Conservation (phyloP, 2,113 vertebrate genomes). For the Thinocorus orbignyianus region DNA sequence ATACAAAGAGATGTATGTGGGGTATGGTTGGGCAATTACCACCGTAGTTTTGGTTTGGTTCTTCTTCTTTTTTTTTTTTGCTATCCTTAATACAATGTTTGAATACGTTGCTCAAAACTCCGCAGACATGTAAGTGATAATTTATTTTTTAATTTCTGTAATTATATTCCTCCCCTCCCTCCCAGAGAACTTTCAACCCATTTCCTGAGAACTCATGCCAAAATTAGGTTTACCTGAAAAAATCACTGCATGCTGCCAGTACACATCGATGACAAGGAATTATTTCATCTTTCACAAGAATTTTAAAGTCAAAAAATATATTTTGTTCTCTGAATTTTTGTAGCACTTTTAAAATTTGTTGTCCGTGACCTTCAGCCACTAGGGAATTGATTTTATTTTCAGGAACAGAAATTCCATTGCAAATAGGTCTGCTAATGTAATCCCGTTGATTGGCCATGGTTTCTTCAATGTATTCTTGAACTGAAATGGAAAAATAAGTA, state of each 20-base stretch:
- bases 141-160: background rate
- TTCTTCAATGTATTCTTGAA: conserved; percentile 62
- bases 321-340: conserved; percentile 88
- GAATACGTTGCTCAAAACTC: background rate
- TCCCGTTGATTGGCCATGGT: conserved; percentile 75
- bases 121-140: background rate
- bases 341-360: conserved; percentile 87
- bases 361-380: conserved; percentile 87
- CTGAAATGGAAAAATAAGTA: conserved; percentile 45
- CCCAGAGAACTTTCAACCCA: background rate
- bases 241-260: conserved; percentile 94
- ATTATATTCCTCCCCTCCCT: background rate
- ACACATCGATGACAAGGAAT: conserved; percentile 94
- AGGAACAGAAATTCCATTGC: conserved; percentile 76
- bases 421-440: conserved; percentile 64
- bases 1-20: background rate
- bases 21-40: background rate
- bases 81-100: background rate
- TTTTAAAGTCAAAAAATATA: conserved; percentile 91
- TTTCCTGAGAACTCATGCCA: background rate
- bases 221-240: conserved; percentile 87
- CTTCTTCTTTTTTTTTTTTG: background rate
- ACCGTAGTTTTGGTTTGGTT: background rate
- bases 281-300: conserved; percentile 84
- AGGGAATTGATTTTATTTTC: conserved; percentile 80